Evolutionary conservation across 2,113 vertebrate genomes (phyloP).

Genomic region (Euleptes europaea): DNA sequence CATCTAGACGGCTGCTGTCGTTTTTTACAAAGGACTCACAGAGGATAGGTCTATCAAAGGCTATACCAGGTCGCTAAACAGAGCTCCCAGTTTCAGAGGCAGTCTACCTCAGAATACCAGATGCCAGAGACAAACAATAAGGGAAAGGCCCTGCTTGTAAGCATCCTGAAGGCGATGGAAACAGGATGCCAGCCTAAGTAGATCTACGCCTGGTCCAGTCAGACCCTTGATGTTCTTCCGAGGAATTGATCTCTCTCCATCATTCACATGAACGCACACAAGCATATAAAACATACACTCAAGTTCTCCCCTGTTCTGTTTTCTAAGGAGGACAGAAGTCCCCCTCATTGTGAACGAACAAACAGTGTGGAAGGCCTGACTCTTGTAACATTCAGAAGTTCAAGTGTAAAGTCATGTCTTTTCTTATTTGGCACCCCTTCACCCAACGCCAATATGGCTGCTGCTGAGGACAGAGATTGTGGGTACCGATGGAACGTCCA

Average conservation of each 20-base stretch:
- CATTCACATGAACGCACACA: background rate
- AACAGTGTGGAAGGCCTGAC: background rate
- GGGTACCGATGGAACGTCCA: background rate
- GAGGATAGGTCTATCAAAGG: background rate
- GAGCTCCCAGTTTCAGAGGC: background rate
- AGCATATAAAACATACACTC: background rate
- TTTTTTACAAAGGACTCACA: background rate
- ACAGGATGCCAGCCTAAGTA: background rate
- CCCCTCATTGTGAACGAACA: background rate
- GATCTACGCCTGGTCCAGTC: background rate
- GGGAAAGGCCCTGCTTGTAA: background rate
- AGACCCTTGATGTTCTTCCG: background rate
- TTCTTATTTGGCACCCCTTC: background rate
- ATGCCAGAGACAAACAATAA: background rate
- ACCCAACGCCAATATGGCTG: too few species aligned
- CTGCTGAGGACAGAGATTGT: too few species aligned
- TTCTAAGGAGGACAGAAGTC: background rate
- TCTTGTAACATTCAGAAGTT: background rate
- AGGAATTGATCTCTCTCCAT: background rate
- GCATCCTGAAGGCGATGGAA: background rate
- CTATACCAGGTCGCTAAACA: background rate
- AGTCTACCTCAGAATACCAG: background rate
- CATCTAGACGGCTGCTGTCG: background rate
- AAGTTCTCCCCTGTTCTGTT: background rate
- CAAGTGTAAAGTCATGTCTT: background rate